Percentiles rank a stretch among this genome's conserved stretches.
phyloP scores from a whole-genome alignment of 2,888 invertebrate species.

The Lithophane semibrunnea region DNA sequence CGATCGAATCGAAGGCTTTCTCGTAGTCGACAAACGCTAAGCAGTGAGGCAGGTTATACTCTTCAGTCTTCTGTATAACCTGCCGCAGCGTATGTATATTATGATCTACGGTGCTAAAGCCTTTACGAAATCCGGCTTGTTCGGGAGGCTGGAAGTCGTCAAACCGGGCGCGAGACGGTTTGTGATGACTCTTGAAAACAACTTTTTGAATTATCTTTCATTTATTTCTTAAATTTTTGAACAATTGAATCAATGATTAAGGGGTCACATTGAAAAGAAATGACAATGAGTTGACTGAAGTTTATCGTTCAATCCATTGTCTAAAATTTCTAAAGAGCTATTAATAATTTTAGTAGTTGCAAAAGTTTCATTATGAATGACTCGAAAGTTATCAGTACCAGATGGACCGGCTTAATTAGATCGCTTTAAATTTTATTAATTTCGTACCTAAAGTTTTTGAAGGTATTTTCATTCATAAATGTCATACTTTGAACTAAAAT shows the following conservation, averaged over 20 bases:
- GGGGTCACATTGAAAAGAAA: conserved; percentile 9
- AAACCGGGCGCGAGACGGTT: too few species aligned
- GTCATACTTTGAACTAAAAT: conserved; percentile 1
- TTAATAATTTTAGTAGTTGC: conserved; percentile 48
- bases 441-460: conserved; percentile 4
- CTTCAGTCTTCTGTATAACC: too few species aligned
- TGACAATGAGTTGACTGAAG: conserved; percentile 18
- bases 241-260: conserved; percentile 14
- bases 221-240: neutral
- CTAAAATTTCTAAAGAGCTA: conserved; percentile 36
- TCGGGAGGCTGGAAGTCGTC: too few species aligned
- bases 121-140: too few species aligned
- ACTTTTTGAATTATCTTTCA: too few species aligned
- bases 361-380: conserved; percentile 59
- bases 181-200: too few species aligned
- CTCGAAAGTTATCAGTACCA: conserved; percentile 48
- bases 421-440: conserved; percentile 26
- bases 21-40: too few species aligned
- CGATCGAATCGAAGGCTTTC: too few species aligned
- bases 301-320: conserved; percentile 32
- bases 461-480: conserved; percentile 8
- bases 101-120: too few species aligned
- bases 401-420: conserved; percentile 47
- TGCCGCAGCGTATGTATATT: too few species aligned
- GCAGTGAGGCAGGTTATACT: too few species aligned